Conservation (phyloP, 2,113 vertebrate species). For the Perognathus longimembris region DNA sequence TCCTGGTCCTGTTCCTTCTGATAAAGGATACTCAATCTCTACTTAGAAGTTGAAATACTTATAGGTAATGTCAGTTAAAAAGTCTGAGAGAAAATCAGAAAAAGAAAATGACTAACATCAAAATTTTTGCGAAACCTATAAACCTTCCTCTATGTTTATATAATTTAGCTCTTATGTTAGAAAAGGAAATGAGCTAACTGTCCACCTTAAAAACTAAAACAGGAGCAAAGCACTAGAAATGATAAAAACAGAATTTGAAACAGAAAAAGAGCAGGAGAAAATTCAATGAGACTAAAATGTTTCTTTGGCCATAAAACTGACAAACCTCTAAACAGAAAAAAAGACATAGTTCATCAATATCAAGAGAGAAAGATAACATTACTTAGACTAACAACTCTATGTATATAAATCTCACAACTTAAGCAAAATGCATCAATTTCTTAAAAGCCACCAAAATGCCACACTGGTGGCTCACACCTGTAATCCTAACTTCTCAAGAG, state of each 20-base stretch:
- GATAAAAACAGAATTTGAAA: background rate
- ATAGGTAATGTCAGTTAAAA: background rate
- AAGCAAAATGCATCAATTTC: background rate
- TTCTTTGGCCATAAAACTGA: constrained; percentile 12
- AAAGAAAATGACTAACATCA: constrained; percentile 8
- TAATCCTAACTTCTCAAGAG: too few species aligned
- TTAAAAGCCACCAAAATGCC: background rate
- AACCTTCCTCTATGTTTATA: background rate
- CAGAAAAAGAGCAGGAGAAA: background rate
- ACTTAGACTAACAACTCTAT: background rate
- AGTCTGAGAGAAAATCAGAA: background rate
- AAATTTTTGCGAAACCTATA: background rate
- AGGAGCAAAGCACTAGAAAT: background rate
- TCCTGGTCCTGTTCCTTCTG: background rate
- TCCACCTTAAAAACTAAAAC: constrained; percentile 27
- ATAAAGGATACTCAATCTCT: background rate
- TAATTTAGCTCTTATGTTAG: constrained; percentile 1
- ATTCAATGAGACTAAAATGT: constrained; percentile 27
- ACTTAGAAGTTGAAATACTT: background rate
- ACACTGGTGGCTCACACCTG: too few species aligned
- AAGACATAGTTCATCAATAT: background rate
- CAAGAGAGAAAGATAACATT: background rate
- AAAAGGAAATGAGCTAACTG: constrained; percentile 27
- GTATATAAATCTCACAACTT: background rate
- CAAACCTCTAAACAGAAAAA: background rate